Evolutionary conservation across 92 coral and sea anemone species (phyloP), one percentile per base, ranked within the genome.

Genomic region (Epizoanthus fatuus): DNA sequence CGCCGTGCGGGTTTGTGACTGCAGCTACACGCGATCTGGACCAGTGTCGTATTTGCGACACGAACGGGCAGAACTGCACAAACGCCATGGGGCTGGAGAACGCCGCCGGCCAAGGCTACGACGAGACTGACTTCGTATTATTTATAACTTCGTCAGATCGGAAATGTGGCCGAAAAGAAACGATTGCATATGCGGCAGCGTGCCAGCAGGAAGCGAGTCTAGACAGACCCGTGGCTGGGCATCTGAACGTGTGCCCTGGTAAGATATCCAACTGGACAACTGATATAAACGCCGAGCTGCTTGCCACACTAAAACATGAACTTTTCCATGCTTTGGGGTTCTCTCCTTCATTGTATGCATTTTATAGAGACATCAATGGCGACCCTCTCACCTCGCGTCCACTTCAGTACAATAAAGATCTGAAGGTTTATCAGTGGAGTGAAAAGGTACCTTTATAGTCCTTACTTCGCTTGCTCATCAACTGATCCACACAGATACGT

Each of bases 181-280:
- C 98, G 0, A 45, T 97, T 3, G 99, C 99, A 0, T 97, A 91
- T 63, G 98, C 97, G 2, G 89, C 99, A 0, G 90, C 87, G 0
- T 97, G 99, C 64, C 99, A 97, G 68, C 98, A 93, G 74, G 99
- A 97, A 38, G 81, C 83, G 13, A 54, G 47, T 15, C 59, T 93
- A 12, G 99, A 97, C 72, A 90, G 99, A n/a, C 99, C 99, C 0
- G 87, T 97, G n/a, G 98, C 95, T 11, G 99, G 99, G 12, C 93
- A 89, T 86, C 86, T 97, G 32, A 97, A 97, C 63, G 90, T 97
- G 40, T 97, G 99, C 35, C 96, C 95, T 0, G 72, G 82, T 19
- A 95, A 88, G 63, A 85, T 95, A 13, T 67, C 91, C 19, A 87
- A 77, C 13, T 88, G 63, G 63, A 80, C 84, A 65, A 74, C 85